Conservation (phyloP, 2,888 invertebrate genomes). For the Altica lythri region DNA sequence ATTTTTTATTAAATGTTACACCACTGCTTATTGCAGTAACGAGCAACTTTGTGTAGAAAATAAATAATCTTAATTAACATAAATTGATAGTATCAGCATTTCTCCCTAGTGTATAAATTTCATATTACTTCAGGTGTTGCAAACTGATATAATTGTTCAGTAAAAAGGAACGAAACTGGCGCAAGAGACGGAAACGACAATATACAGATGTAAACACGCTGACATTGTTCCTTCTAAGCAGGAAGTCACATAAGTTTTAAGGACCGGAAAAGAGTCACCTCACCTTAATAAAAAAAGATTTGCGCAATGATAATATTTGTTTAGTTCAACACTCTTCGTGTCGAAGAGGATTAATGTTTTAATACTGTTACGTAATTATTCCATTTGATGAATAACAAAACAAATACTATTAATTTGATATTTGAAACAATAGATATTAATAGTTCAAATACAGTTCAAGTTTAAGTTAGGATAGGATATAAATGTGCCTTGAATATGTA, state of each 20-base stretch:
- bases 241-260: constrained; percentile 40
- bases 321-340: constrained; percentile 29
- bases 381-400: no score
- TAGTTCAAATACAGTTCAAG: no score
- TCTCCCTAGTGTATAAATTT: constrained; percentile 37
- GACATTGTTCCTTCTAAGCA: constrained; percentile 43
- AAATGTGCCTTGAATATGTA: no score
- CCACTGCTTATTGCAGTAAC: constrained; percentile 20
- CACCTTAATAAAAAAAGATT: constrained; percentile 33
- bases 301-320: constrained; percentile 31
- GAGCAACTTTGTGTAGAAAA: constrained; percentile 34
- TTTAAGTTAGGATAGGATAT: no score
- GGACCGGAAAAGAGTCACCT: constrained; percentile 31
- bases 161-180: constrained; percentile 26
- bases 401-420: no score
- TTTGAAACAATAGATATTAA: no score
- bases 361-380: constrained; percentile 20
- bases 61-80: constrained; percentile 43
- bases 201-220: constrained; percentile 48
- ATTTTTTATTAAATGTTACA: not conserved
- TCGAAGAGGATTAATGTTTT: constrained; percentile 11
- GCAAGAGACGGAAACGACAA: constrained; percentile 41
- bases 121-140: constrained; percentile 36
- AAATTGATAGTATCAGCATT: constrained; percentile 38
- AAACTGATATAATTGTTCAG: constrained; percentile 39